These are phyloP conservation scores for Holacanthus passer DNA, from an alignment of 2,113 vertebrate genomes.

Conservation along the genomic window DNA sequence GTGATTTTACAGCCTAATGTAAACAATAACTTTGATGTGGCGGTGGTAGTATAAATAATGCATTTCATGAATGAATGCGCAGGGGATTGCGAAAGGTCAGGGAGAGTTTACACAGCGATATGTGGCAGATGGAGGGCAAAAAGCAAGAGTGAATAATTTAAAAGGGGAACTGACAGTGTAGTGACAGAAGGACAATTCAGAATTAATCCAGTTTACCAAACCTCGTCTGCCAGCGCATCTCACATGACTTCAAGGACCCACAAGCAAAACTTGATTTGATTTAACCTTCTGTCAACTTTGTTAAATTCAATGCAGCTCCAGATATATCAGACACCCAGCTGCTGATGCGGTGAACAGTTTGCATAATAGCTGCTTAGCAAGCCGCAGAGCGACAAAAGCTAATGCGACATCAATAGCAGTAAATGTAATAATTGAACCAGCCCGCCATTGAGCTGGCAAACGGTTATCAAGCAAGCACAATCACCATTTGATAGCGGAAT, in stretches of 20 bases:
- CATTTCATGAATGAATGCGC: conserved; percentile 75
- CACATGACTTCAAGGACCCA: conserved; percentile 43
- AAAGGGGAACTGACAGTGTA: conserved; percentile 61
- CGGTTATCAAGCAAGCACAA: conserved; percentile 41
- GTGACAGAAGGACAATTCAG: conserved; percentile 68
- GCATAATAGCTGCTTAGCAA: conserved; percentile 44
- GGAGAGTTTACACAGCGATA: conserved; percentile 78
- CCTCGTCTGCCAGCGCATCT: conserved; percentile 51
- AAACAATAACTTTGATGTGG: conserved; percentile 76
- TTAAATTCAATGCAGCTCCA: conserved; percentile 21
- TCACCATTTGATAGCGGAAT: conserved; percentile 54
- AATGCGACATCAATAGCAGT: conserved; percentile 38
- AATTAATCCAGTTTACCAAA: conserved; percentile 68
- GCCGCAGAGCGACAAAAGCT: conserved; percentile 5
- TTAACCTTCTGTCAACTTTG: conserved; percentile 66
- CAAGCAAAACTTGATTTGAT: conserved; percentile 45
- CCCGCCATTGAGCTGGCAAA: conserved; percentile 51
- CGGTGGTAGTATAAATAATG: conserved; percentile 75
- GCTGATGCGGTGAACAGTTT: conserved; percentile 42
- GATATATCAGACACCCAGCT: conserved; percentile 32
- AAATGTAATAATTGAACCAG: conserved; percentile 56
- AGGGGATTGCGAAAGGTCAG: conserved; percentile 74
- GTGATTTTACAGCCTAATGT: conserved; percentile 64
- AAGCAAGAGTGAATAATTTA: conserved; percentile 78
- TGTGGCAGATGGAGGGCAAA: conserved; percentile 75